Evolutionary conservation across 1,140 invertebrate genomes (phyloP), one percentile per base, ranked within the genome.

Genomic region (Magallana ariakensis): DNA sequence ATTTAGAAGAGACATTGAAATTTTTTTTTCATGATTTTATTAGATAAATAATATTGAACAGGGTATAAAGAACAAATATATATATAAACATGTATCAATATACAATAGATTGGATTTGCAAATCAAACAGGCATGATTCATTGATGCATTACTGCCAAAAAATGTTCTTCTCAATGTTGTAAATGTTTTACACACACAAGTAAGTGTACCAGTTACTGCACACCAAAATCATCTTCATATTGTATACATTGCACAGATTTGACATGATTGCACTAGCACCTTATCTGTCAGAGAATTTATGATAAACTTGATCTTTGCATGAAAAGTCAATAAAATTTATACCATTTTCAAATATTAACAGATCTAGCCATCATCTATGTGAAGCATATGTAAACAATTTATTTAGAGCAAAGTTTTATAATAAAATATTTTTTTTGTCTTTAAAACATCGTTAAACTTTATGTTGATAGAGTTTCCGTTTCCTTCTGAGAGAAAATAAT

Each of bases 1-100:
- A 46, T 46, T 4, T 4, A 46, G 33, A 1, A 46, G 33, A 46
- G 33, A 46, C 2, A 4, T 46, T 46, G n/a, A n/a, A 70, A 70
- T 13, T 26, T 11, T 19, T 10, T 22, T 26, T 75, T 70, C 19
- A 7, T 11, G 15, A 26, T 33, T 75, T 46, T 22, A 75, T 75
- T 75, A 33, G 33, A 62, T 62, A 62, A n/a, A n/a, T 75, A 46
- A 75, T 33, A 75, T 75, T 26, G 22, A 46, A 75, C 66, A 75
- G 26, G 66, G 22, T 75, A 75, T 26, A 75, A 75, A 75, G 66
- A 75, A 75, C 66, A 75, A 26, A 26, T 75, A 75, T 22, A 70
- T 70, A 60, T 62, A 75, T 26, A 46, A 10, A 26, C 33, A 75
- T 75, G 26, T 26, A 75, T 75, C 19, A 75, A 75, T 26, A 8